Conservation (phyloP, 1,140 invertebrate genomes). For the Calephelis nemesis region DNA sequence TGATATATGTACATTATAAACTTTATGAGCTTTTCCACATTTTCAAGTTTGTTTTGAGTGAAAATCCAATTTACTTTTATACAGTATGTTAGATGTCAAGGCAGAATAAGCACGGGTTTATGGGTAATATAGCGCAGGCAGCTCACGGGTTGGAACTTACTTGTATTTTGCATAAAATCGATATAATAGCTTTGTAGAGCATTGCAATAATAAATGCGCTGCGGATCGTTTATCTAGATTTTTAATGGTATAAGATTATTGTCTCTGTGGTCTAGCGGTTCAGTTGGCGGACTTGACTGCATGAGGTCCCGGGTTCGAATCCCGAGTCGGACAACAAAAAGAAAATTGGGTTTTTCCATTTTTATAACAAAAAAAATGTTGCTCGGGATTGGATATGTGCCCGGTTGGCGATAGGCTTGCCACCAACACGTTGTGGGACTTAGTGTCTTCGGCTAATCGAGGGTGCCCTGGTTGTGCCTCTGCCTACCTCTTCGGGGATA, state of each 20-base stretch:
- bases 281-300: too few species aligned
- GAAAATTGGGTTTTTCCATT: too few species aligned
- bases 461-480: too few species aligned
- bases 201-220: conserved; percentile 35
- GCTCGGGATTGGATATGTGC: too few species aligned
- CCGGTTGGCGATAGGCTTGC: too few species aligned
- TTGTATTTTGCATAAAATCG: conserved; percentile 71
- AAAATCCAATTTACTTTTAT: neutral
- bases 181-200: conserved; percentile 32
- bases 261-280: too few species aligned
- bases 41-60: neutral
- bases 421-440: too few species aligned
- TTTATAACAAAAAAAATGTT: too few species aligned
- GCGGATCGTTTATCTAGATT: conserved; percentile 10
- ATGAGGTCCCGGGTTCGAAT: too few species aligned
- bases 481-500: too few species aligned
- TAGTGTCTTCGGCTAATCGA: too few species aligned
- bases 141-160: conserved; percentile 46
- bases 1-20: conserved; percentile 23
- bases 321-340: too few species aligned
- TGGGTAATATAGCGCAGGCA: conserved; percentile 51
- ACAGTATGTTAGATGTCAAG: conserved; percentile 32
- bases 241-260: neutral
- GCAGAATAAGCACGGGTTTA: conserved; percentile 53
- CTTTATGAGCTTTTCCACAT: neutral